Evolutionary conservation across 2,113 vertebrate species (phyloP).

Genomic region (Chroicocephalus ridibundus): DNA sequence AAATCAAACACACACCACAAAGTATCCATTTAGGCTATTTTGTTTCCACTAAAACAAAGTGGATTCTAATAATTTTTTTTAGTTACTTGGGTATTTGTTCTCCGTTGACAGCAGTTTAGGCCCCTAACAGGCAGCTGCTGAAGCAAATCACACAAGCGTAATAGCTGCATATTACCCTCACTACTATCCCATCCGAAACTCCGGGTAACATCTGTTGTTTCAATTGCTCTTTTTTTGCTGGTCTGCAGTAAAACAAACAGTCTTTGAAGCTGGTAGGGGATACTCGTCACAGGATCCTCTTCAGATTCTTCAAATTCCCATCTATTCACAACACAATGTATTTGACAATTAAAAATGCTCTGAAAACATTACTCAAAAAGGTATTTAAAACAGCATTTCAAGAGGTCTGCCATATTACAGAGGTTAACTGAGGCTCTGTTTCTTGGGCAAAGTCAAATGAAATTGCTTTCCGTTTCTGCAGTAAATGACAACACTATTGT

Average conservation of each 20-base stretch:
- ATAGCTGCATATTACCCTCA: slow-evolving; percentile 80
- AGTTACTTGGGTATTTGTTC: background rate
- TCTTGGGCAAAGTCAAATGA: background rate
- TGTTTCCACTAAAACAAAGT: background rate
- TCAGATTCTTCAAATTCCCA: slow-evolving; percentile 98
- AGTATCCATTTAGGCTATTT: background rate
- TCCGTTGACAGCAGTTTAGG: background rate
- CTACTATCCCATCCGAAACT: slow-evolving; percentile 99
- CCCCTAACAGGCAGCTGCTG: background rate
- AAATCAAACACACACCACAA: background rate
- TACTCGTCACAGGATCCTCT: slow-evolving; percentile 95
- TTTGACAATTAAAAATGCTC: background rate
- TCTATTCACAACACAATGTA: slow-evolving; percentile 68
- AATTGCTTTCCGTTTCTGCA: background rate
- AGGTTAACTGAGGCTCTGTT: background rate
- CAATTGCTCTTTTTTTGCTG: slow-evolving; percentile 97
- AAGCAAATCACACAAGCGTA: background rate
- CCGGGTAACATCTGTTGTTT: slow-evolving; percentile 96
- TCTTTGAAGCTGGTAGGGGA: slow-evolving; percentile 95
- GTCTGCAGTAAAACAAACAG: slow-evolving; percentile 97
- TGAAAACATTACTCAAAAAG: background rate
- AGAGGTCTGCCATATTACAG: background rate
- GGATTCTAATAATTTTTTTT: background rate
- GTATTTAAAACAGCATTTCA: background rate
- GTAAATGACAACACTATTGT: background rate